A percentile compares a stretch with the other conserved stretches of the same genome.
Evolutionary conservation across 2,113 vertebrate genomes (phyloP).

Genomic region (Neoarius graeffei): DNA sequence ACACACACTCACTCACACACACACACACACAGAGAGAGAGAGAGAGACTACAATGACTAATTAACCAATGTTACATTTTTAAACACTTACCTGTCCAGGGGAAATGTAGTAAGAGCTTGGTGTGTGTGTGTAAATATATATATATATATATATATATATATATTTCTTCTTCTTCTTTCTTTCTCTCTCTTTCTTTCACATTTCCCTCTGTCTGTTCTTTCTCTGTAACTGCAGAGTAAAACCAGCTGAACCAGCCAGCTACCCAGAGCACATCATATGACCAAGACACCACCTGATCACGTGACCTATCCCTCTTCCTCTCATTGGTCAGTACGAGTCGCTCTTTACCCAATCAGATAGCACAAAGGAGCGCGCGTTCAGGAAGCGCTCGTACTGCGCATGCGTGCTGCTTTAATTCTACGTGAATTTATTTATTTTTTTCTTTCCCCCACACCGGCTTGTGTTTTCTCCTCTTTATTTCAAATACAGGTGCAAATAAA

Average conservation of each 20-base stretch:
- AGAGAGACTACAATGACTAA: background rate
- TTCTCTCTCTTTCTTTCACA: background rate
- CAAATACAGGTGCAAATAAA: background rate
- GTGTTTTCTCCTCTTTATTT: background rate
- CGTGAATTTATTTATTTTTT: background rate
- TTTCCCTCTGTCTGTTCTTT: background rate
- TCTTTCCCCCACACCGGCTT: accelerated
- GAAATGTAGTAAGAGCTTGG: background rate
- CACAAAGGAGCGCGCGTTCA: background rate
- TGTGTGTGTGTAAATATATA: no score
- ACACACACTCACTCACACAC: background rate
- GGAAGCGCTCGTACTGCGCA: background rate
- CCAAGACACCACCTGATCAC: slow-evolving; percentile 30
- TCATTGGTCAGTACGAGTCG: slow-evolving; percentile 7
- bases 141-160: no score
- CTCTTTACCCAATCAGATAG: slow-evolving; percentile 32
- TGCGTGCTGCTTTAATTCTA: background rate
- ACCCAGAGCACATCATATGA: background rate
- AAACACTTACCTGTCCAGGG: background rate
- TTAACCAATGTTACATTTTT: background rate
- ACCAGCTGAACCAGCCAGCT: background rate
- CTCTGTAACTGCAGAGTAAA: background rate
- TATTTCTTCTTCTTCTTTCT: background rate
- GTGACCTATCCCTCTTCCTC: background rate
- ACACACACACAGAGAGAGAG: background rate